phyloP scores from a whole-genome alignment of 1,140 invertebrate genomes.

The Schmidtea mediterranea region DNA sequence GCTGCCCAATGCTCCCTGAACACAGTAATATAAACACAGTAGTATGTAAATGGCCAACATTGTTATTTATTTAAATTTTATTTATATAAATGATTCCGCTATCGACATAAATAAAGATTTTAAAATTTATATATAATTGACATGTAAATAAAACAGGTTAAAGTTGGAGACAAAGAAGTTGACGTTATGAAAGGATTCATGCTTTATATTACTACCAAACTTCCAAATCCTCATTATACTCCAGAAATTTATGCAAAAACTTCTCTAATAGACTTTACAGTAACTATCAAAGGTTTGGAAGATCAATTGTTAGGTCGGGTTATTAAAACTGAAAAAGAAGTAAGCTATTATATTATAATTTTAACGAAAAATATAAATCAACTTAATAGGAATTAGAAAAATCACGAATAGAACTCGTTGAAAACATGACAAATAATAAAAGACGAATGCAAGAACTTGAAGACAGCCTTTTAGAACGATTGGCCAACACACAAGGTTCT shows the following conservation, averaged over 20 bases:
- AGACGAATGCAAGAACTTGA: constrained; percentile 74
- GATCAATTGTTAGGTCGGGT: constrained; percentile 65
- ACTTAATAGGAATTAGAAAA: constrained; percentile 49
- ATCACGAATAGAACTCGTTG: constrained; percentile 59
- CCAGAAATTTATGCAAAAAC: constrained; percentile 75
- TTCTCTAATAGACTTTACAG: constrained; percentile 74
- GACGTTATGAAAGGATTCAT: constrained; percentile 79
- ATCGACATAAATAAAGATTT: too few species aligned
- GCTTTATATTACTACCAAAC: constrained; percentile 75
- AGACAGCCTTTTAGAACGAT: constrained; percentile 53
- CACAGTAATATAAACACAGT: too few species aligned
- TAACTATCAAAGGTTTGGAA: constrained; percentile 67
- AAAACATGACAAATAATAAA: constrained; percentile 72
- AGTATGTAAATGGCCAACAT: too few species aligned
- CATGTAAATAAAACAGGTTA: constrained; percentile 29
- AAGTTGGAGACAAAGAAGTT: constrained; percentile 75
- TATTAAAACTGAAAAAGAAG: constrained; percentile 56
- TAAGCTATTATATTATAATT: constrained; percentile 12
- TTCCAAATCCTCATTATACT: constrained; percentile 71
- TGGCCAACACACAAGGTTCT: constrained; percentile 67
- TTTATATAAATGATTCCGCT: too few species aligned
- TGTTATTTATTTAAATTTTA: too few species aligned
- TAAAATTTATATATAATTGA: too few species aligned
- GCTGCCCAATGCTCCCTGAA: too few species aligned
- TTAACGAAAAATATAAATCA: background rate